These are phyloP conservation scores for Kradibia gibbosae DNA, from an alignment of 1,140 invertebrate species.

Conservation along the genomic window DNA sequence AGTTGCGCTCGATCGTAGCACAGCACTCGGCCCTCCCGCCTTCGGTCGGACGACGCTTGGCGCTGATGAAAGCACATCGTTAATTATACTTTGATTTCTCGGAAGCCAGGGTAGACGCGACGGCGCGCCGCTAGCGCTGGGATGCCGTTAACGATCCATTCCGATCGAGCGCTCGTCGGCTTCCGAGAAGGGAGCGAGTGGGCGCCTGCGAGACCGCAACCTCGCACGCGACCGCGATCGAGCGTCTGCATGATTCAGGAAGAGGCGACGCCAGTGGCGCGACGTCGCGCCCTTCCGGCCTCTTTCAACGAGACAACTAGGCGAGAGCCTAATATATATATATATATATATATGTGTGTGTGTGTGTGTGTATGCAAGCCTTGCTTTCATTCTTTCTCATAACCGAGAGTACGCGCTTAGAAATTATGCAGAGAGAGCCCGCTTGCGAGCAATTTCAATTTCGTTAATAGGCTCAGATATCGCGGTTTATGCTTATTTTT, in stretches of 20 bases:
- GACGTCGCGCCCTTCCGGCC: conserved; percentile 10
- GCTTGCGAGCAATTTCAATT: too few relatives aligned
- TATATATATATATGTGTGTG: too few relatives aligned
- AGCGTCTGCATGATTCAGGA: conserved; percentile 46
- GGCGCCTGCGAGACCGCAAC: conserved; percentile 45
- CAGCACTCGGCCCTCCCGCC: not conserved
- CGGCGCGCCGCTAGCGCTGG: conserved; percentile 10
- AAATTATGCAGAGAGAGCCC: too few relatives aligned
- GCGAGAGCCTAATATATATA: too few relatives aligned
- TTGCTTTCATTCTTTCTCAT: too few relatives aligned
- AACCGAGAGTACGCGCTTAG: too few relatives aligned
- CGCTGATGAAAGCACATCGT: conserved; percentile 33
- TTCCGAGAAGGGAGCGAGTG: conserved; percentile 39
- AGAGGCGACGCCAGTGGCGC: conserved; percentile 4
- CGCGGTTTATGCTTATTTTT: too few relatives aligned
- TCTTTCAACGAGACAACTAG: not conserved
- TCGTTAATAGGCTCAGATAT: too few relatives aligned
- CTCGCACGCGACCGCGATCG: conserved; percentile 37
- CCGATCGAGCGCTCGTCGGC: conserved; percentile 16
- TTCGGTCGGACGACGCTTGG: not conserved
- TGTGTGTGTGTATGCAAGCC: too few relatives aligned
- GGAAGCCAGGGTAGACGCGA: conserved; percentile 11
- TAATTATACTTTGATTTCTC: conserved; percentile 50
- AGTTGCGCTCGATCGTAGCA: not conserved
- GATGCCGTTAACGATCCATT: conserved; percentile 29